Base-by-base conservation (phyloP, 2,113 vertebrate species). In the Pheucticus melanocephalus region DNA sequence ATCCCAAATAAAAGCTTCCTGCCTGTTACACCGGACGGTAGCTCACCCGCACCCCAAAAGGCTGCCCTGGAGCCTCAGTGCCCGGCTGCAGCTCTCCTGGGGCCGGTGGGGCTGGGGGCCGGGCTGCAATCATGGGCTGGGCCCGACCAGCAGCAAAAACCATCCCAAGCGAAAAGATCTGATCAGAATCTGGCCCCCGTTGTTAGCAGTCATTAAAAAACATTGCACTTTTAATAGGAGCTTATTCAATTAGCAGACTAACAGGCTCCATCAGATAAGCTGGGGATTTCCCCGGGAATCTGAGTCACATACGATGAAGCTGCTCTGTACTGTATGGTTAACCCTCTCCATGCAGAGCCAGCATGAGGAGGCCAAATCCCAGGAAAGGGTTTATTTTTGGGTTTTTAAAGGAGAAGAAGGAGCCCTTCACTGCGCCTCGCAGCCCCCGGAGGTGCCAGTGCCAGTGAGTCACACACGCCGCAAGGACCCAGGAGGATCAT, bases 161-260 rank as follows among this genome's bases (percentile, higher is more conserved):
- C 31, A 86, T 83, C 54, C 79, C 79, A 28, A 85, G 44, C 1
- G 2, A 88, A 69, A 66, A 88, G 80, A 95, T 86, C 92, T 59
- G 82, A 97, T 86, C 94, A 88, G 92, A 93, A 92, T 84, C 90
- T 86, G 64, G 72, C 56, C 72, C 88, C 72, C 88, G 94, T 76
- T 88, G 95, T 88, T 94, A 92, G 82, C 82, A 92, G 64, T 93
- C 92, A 96, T 96, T 97, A 96, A 96, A 96, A 94, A 96, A 71
- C 88, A 94, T 79, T 79, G 80, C 90, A 71, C 76, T 92, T 97
- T 92, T 94, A 95, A 96, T 81, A 88, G 92, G 56, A 93, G 92
- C 88, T 96, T 95, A 95, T 95, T 96, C 90, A 97, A 96, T 97
- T 95, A 96, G 93, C 92, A 96, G 95, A 96, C 95, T 92, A 91